A percentile compares a stretch with the other conserved stretches of the same genome.
These are phyloP conservation scores for Marronus borbonicus DNA, from an alignment of 2,888 invertebrate species.

Conservation along the genomic window DNA sequence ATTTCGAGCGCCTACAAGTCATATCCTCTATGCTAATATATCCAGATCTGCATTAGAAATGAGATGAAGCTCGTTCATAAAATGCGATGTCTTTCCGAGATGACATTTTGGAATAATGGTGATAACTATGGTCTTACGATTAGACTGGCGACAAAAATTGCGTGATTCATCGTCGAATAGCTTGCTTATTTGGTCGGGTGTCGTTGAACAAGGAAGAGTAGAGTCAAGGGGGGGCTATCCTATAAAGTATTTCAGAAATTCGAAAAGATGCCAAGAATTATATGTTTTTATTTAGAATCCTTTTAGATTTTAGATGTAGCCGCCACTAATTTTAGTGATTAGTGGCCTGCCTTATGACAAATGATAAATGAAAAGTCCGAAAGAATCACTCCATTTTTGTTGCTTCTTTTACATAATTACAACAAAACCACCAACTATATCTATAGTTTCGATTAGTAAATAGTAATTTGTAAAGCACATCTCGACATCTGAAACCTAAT, in stretches of 20 bases:
- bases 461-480: conserved; percentile 31
- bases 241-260: too few relatives aligned
- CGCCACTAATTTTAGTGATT: too few relatives aligned
- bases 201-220: background rate
- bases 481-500: conserved; percentile 17
- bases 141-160: conserved; percentile 29
- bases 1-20: background rate
- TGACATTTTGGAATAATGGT: background rate
- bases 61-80: background rate
- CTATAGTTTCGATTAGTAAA: conserved; percentile 1
- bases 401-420: background rate
- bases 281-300: too few relatives aligned
- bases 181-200: too few relatives aligned
- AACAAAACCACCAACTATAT: background rate
- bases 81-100: background rate
- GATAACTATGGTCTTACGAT: conserved; percentile 13
- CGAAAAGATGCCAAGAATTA: too few relatives aligned
- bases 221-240: too few relatives aligned
- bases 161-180: conserved; percentile 16
- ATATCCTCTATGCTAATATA: background rate
- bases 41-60: background rate
- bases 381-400: background rate
- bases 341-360: background rate
- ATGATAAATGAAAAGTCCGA: background rate
- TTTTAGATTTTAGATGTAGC: too few relatives aligned